Evolutionary conservation across 2,113 vertebrate genomes (phyloP), one percentile per base, ranked within the genome.

Genomic region (Nesoenas mayeri): DNA sequence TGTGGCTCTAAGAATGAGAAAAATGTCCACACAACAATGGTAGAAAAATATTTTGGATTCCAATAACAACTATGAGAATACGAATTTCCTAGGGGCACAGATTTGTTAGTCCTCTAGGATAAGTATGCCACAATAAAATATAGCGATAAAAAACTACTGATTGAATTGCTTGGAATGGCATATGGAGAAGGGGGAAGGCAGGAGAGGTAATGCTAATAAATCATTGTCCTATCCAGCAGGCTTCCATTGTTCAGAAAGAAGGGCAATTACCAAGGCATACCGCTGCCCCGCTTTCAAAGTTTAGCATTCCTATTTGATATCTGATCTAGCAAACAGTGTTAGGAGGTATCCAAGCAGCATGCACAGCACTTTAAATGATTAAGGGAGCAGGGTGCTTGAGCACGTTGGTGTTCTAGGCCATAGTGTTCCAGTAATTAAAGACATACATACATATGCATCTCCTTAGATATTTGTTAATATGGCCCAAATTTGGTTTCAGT

Each of bases 201-300:
- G 50, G 88, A 91, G 72, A 91, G 56, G 85, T 85, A 96, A 96
- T 47, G 62, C 80, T 93, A 93, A 91, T 96, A 97, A 95, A 96
- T 97, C 16, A 64, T 88, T 94, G 94, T 75, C 95, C 96, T 97
- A 95, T 97, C 96, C 96, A 93, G 90, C 2, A 4, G 87, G 80
- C 75, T 79, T 97, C 97, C 96, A 96, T 97, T 97, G 96, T 97
- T 97, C 96, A 93, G 94, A 87, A 95, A 86, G 91, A 92, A 93
- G 95, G 85, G 91, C 94, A 97, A 97, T 98, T 98, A 97, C 74
- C 88, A 96, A 97, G 96, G 95, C 80, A 95, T 96, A 97, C 91
- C 66, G 40, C 93, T 97, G 88, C 48, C 79, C 73, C 4, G 89
- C 86, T 97, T 97, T 88, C 95, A 85, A 95, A 96, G 96, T 97